phyloP scores from a whole-genome alignment of 1,140 invertebrate species.

The Stenopsyche tienmushanensis region DNA sequence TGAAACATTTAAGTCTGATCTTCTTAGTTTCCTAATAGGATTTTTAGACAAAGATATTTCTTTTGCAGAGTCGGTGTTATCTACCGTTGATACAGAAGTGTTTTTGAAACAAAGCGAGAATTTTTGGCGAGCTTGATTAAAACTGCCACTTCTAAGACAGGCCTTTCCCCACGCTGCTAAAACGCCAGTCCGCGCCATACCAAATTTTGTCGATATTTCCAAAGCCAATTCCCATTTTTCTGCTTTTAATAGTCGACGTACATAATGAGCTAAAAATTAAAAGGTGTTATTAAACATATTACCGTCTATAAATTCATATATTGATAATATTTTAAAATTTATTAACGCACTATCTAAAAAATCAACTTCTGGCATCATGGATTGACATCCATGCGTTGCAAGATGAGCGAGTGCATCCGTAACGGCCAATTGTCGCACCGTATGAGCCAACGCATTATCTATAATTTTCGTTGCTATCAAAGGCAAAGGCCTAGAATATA shows the following conservation, averaged over 20 bases:
- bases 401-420: conserved; percentile 32
- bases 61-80: not conserved
- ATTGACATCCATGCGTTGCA: conserved; percentile 26
- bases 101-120: conserved; percentile 61
- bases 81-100: not conserved
- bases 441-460: conserved; percentile 36
- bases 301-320: not conserved
- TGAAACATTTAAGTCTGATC: conserved; percentile 43
- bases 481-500: conserved; percentile 49
- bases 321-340: conserved; percentile 8
- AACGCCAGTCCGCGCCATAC: conserved; percentile 73
- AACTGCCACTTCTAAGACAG: conserved; percentile 77
- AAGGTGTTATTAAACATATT: not conserved
- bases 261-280: conserved; percentile 47
- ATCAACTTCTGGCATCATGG: conserved; percentile 31
- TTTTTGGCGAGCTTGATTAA: conserved; percentile 69
- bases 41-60: not conserved
- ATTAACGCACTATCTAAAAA: conserved; percentile 29
- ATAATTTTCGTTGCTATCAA: conserved; percentile 45
- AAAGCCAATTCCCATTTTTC: conserved; percentile 83
- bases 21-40: conserved; percentile 32
- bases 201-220: conserved; percentile 83
- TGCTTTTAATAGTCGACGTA: conserved; percentile 65
- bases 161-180: conserved; percentile 86
- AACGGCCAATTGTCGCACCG: conserved; percentile 27